These are phyloP conservation scores for Incurvaria masculella DNA, from an alignment of 2,888 invertebrate genomes.

Conservation along the genomic window DNA sequence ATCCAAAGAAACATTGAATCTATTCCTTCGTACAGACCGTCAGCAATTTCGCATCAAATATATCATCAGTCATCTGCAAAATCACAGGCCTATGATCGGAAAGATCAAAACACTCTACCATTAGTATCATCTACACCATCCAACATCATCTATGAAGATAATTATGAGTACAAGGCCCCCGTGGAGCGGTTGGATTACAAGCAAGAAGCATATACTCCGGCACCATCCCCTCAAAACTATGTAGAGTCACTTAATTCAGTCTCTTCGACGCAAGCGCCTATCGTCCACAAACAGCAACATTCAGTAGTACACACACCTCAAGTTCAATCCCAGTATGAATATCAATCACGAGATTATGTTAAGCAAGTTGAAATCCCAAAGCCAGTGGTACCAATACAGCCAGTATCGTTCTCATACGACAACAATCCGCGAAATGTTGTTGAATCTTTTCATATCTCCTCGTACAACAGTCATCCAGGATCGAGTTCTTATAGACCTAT, in stretches of 20 bases:
- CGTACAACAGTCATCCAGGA: slow-evolving; percentile 27
- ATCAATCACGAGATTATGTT: slow-evolving; percentile 1
- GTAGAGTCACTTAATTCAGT: slow-evolving; percentile 4
- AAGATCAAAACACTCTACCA: slow-evolving; percentile 26
- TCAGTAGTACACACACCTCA: background rate
- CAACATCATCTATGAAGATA: slow-evolving; percentile 37
- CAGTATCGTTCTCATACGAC: slow-evolving; percentile 27
- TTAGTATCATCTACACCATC: slow-evolving; percentile 41
- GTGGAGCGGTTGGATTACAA: slow-evolving; percentile 27
- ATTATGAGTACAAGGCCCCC: slow-evolving; percentile 35
- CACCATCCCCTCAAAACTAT: background rate
- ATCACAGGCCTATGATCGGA: slow-evolving; percentile 23
- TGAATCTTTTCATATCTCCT: slow-evolving; percentile 34
- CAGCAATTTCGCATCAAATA: slow-evolving; percentile 42
- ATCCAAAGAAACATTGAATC: slow-evolving; percentile 35
- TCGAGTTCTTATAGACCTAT: slow-evolving; percentile 30
- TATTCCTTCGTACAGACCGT: slow-evolving; percentile 24
- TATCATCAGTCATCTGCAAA: slow-evolving; percentile 28
- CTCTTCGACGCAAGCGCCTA: slow-evolving; percentile 8
- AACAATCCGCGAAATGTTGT: slow-evolving; percentile 26
- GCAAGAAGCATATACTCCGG: background rate
- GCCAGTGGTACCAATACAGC: slow-evolving; percentile 16
- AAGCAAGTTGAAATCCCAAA: slow-evolving; percentile 4
- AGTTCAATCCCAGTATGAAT: background rate
- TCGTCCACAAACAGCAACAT: slow-evolving; percentile 6